Conservation (phyloP, 2,888 invertebrate species). For the Drosophila pseudotakahashii region DNA sequence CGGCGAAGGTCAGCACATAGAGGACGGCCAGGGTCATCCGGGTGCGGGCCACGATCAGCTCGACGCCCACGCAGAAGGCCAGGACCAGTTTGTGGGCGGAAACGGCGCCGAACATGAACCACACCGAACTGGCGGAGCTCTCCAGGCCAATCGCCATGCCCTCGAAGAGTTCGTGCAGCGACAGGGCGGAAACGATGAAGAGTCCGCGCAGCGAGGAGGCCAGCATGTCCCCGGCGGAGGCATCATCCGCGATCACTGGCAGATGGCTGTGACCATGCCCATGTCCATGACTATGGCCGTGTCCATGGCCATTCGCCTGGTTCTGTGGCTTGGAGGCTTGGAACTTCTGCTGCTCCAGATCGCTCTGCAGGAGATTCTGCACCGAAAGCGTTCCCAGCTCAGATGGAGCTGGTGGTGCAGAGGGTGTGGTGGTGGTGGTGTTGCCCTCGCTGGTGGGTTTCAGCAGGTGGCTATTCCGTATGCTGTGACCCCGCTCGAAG, state of each 20-base stretch:
- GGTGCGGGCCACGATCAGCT: conserved; percentile 90
- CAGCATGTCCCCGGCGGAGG: conserved; percentile 74
- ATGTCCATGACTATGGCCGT: conserved; percentile 42
- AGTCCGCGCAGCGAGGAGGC: conserved; percentile 87
- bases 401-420: conserved; percentile 9
- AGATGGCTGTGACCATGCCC: conserved; percentile 69
- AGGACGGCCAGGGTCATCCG: conserved; percentile 87
- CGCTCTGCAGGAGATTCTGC: conserved; percentile 71
- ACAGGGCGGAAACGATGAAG: conserved; percentile 90
- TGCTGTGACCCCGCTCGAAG: conserved; percentile 82
- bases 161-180: conserved; percentile 94
- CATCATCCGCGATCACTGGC: conserved; percentile 79
- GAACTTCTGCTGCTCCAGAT: conserved; percentile 70
- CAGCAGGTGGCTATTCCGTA: conserved; percentile 81
- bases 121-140: conserved; percentile 86
- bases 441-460: conserved; percentile 32
- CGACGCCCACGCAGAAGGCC: conserved; percentile 94
- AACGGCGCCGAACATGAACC: conserved; percentile 93
- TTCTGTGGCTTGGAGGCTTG: conserved; percentile 57
- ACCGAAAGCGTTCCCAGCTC: conserved; percentile 62
- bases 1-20: conserved; percentile 90
- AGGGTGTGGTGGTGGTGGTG: conserved; percentile 7
- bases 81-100: conserved; percentile 94
- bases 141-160: conserved; percentile 93
- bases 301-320: conserved; percentile 45